Base-by-base conservation (phyloP, 1,140 invertebrate species). In the Semibalanus balanoides region DNA sequence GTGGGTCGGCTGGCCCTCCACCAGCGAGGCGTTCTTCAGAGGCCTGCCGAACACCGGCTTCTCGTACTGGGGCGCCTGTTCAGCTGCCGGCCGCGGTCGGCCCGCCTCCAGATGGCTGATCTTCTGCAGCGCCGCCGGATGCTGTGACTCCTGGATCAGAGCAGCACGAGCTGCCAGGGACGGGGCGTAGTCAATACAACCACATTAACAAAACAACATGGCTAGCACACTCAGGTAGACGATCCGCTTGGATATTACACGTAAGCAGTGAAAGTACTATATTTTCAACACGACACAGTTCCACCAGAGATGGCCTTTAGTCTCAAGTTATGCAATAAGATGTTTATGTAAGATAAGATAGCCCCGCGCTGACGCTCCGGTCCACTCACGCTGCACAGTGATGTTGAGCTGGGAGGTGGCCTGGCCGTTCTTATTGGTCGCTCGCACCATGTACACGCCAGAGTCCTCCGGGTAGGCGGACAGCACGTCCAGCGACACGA, bases 41-140 rank as follows among this genome's bases (percentile, higher is more conserved):
- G 92, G 91, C 79, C 92, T 87, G 74, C 93, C 93, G 81, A 96
- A 95, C 82, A 93, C 90, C 1, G 94, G 94, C 80, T 93, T 93
- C 81, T 95, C 93, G 51, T 90, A 88, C 74, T 91, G 85, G 75
- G 90, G 87, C 31, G 87, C 84, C 78, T 95, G 93, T 80, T 93
- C 92, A 30, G 87, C 86, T 28, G 87, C 84, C 31, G 88, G 87
- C 51, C 89, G 87, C 81, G 89, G 91, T n/a, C 11, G 9, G 81
- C 90, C 91, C 30, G 91, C 92, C 84, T 98, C 95, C 76, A 98
- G 86, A 81, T 94, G 91, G 81, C 93, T 91, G 79, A 98, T 95
- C 83, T 96, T 95, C 79, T 93, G 89, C 78, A 95, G 84, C 70
- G 95, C 95, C 82, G 93, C 93, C 83, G 97, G 94, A 80, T 99